A percentile compares a stretch with the other conserved stretches of the same genome.
Conservation (phyloP, 2,888 invertebrate genomes). For the Patella ulyssiponensis region DNA sequence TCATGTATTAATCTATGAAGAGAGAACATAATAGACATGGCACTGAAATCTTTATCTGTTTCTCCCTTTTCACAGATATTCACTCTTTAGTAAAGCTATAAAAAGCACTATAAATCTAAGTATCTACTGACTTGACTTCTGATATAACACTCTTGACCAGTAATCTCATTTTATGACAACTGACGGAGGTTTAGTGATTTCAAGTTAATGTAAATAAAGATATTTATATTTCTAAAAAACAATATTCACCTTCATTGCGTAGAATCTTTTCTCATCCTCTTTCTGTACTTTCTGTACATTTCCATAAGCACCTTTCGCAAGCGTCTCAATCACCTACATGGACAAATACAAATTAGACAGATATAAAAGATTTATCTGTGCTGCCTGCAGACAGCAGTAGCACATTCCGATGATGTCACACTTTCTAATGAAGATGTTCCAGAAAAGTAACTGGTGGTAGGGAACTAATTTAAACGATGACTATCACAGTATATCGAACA, state of each 20-base stretch:
- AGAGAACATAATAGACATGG: too few species aligned
- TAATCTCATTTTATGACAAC: too few species aligned
- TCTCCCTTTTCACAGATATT: neutral
- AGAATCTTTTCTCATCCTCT: constrained; percentile 78
- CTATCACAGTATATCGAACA: too few species aligned
- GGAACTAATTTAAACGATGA: too few species aligned
- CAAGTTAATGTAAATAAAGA: too few species aligned
- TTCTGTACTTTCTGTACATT: constrained; percentile 85
- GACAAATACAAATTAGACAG: constrained; percentile 9
- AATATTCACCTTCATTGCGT: constrained; percentile 84
- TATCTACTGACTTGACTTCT: neutral
- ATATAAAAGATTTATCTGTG: neutral
- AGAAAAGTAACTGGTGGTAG: too few species aligned
- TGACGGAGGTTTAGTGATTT: too few species aligned
- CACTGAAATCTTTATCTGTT: too few species aligned
- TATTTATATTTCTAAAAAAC: neutral
- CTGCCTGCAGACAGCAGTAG: neutral
- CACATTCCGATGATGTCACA: neutral
- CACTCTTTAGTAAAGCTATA: neutral
- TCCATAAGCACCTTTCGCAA: constrained; percentile 93
- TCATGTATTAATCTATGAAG: too few species aligned
- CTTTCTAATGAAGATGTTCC: too few species aligned
- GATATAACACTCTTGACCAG: too few species aligned
- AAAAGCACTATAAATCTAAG: neutral
- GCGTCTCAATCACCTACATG: constrained; percentile 78